Evolutionary conservation across 2,797 vertebrate genomes (phyloP), one percentile per base, ranked within the genome.

Genomic region (Lepus oiostolus): DNA sequence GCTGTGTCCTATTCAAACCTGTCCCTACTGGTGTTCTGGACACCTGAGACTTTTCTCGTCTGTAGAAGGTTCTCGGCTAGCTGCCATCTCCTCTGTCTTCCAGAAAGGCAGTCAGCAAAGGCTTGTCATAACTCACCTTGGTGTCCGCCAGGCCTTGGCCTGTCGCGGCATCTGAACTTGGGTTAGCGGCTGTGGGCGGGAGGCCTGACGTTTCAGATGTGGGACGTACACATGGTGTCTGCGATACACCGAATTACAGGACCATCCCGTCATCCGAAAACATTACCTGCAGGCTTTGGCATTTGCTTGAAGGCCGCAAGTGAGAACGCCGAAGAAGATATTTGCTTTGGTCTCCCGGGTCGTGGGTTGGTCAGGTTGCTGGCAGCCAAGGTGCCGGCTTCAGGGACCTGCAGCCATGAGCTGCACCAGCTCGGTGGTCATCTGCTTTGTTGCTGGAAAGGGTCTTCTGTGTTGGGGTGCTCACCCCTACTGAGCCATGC

Each of bases 291-390:
- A 0, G 65, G 24, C 50, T 88, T 60, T 5, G 19, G 42, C 62
- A 38, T 84, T 88, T 28, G 28, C n/a, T 63, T 16, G 6, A 76
- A 95, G 74, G 60, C 62, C 82, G 42, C 30, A 0, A 17, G 7
- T 85, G 12, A 21, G 90, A 80, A 21, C 76, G 67, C 47, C 24
- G 4, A 76, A 54, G 38, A 76, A 50, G 79, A 88, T 38, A 21
- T 88, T 68, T 5, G 8, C 67, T 91, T 92, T 79, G 71, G 81
- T 91, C 70, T 84, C 70, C 19, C 42, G 85, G 82, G 81, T 79
- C 22, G 22, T 7, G 28, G 60, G 54, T 4, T 7, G 67, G 76
- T 63, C 50, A n/a, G 76, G 42, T 4, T 28, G 62, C 77, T 91
- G 62, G 52, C 13, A 11, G 6, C 79, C 72, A 77, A 47, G 60